phyloP scores from a whole-genome alignment of 2,113 vertebrate genomes.

The Dromas ardeola region DNA sequence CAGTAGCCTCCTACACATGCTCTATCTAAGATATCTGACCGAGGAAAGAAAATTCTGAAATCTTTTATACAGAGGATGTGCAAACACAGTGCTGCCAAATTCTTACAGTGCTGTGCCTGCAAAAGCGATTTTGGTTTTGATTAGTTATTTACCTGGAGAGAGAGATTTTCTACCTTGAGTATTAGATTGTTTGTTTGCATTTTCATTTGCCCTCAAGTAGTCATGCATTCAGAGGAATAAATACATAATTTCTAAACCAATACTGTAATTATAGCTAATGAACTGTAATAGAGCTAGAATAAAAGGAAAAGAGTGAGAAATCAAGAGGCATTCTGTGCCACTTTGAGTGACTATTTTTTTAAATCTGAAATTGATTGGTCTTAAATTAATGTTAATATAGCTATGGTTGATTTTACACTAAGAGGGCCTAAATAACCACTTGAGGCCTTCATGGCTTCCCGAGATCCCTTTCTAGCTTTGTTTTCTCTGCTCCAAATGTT shows the following conservation, averaged over 20 bases:
- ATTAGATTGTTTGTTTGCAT: constrained; percentile 50
- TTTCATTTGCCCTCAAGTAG: constrained; percentile 55
- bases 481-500: neutral
- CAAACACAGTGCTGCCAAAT: neutral
- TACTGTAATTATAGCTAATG: constrained; percentile 46
- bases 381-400: neutral
- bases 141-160: constrained; percentile 63
- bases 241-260: constrained; percentile 53
- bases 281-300: constrained; percentile 15
- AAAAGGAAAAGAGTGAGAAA: constrained; percentile 42
- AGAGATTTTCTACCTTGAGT: constrained; percentile 26
- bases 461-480: neutral
- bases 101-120: neutral
- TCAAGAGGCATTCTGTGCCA: neutral
- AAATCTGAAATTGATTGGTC: neutral
- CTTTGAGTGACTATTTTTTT: neutral
- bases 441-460: neutral
- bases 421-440: neutral
- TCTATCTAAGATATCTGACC: neutral
- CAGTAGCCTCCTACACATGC: neutral
- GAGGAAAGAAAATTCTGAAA: neutral
- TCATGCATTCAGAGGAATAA: constrained; percentile 48
- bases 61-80: neutral
- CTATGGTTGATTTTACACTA: neutral
- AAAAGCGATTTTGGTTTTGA: neutral